Conservation (phyloP, 2,888 invertebrate genomes). For the Uropetala carovei region DNA sequence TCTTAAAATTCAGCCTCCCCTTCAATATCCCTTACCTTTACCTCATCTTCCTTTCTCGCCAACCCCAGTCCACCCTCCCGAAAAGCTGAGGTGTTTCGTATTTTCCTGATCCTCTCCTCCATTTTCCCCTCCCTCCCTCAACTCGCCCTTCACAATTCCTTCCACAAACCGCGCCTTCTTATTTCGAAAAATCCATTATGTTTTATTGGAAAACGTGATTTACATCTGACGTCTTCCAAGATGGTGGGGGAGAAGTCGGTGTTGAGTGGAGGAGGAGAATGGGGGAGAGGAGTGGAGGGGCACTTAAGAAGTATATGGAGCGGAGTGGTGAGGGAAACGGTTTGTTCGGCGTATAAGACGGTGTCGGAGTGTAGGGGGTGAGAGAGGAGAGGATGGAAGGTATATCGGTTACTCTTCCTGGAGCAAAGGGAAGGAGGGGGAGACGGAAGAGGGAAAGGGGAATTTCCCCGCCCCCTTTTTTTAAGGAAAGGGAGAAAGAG, state of each 20-base stretch:
- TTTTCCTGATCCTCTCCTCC: neutral
- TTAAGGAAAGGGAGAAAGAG: neutral
- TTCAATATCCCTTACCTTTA: neutral
- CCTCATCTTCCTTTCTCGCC: neutral
- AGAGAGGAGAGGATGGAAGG: conserved; percentile 33
- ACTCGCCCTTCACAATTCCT: neutral
- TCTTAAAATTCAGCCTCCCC: neutral
- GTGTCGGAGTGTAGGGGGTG: neutral
- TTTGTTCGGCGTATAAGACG: neutral
- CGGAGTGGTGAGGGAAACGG: neutral
- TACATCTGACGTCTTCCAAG: conserved; percentile 46
- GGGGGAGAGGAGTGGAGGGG: conserved; percentile 1
- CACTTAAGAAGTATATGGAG: conserved; percentile 17
- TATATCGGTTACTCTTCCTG: neutral
- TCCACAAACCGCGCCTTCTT: neutral
- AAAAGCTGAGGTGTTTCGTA: conserved; percentile 46
- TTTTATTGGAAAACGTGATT: conserved; percentile 65
- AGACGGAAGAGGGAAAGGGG: neutral
- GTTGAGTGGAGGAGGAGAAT: neutral
- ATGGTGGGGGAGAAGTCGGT: neutral
- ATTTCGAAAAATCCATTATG: conserved; percentile 65
- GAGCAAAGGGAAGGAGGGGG: neutral
- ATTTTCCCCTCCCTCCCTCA: neutral
- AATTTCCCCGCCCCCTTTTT: neutral
- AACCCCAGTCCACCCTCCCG: neutral